These are phyloP conservation scores for Entelurus aequoreus DNA, from an alignment of 2,113 vertebrate species.

Conservation along the genomic window DNA sequence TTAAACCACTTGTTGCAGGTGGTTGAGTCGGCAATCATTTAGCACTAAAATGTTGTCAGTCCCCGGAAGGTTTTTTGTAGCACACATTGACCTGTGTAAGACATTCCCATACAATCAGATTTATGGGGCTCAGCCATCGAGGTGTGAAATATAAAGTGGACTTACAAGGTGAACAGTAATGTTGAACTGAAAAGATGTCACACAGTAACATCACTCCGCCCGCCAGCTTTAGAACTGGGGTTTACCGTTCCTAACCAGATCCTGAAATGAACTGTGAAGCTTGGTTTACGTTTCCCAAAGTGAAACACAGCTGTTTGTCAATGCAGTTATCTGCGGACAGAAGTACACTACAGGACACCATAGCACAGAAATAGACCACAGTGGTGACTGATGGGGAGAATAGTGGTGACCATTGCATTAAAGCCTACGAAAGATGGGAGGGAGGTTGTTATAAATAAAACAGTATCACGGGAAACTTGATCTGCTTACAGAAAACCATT, in stretches of 20 bases:
- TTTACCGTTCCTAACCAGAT: background rate
- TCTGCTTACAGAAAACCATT: background rate
- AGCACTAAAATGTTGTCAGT: too few relatives aligned
- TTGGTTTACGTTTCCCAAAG: background rate
- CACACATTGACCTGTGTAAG: too few relatives aligned
- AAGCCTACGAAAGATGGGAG: conserved; percentile 14
- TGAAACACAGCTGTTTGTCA: conserved; percentile 38
- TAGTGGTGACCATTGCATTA: conserved; percentile 22
- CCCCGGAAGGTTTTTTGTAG: too few relatives aligned
- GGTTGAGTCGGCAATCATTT: too few relatives aligned
- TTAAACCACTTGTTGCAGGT: too few relatives aligned
- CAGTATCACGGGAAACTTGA: conserved; percentile 16
- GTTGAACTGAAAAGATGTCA: background rate
- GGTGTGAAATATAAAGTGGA: too few relatives aligned
- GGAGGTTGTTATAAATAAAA: background rate
- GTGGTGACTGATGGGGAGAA: conserved; percentile 46
- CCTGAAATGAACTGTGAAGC: background rate
- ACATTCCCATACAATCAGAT: too few relatives aligned
- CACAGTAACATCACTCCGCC: too few relatives aligned
- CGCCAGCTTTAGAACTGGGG: too few relatives aligned
- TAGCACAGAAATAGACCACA: conserved; percentile 43
- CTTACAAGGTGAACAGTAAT: too few relatives aligned
- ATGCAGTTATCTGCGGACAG: conserved; percentile 18
- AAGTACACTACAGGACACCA: conserved; percentile 22
- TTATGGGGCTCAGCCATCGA: too few relatives aligned